Conservation (phyloP, 1,140 invertebrate genomes). For the Sminthurinus signatus region DNA sequence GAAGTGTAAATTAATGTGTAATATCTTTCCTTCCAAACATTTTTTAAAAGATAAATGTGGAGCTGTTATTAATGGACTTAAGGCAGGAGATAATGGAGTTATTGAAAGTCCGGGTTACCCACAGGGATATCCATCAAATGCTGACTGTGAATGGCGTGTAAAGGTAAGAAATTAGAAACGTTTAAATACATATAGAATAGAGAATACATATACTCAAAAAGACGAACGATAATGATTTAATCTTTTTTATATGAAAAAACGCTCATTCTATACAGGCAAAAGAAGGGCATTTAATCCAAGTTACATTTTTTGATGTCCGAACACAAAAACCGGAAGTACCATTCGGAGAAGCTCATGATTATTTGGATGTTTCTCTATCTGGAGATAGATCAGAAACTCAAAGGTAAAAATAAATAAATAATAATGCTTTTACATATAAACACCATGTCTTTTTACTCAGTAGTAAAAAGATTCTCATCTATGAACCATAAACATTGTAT, state of each 20-base stretch:
- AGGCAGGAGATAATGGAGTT: neutral
- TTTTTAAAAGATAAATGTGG: too few species aligned
- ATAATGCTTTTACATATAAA: too few species aligned
- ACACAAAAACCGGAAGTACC: neutral
- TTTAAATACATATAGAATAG: too few species aligned
- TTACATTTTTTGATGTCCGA: conserved; percentile 11
- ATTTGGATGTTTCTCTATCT: conserved; percentile 1
- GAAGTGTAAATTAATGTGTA: too few species aligned
- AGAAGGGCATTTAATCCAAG: neutral
- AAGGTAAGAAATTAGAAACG: conserved; percentile 6
- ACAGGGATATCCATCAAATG: neutral
- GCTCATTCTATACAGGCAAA: neutral
- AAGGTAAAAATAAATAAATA: conserved; percentile 11
- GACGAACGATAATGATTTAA: too few species aligned
- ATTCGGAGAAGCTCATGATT: conserved; percentile 4
- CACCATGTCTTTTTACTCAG: too few species aligned
- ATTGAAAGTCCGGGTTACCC: conserved; percentile 17
- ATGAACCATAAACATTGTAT: too few species aligned
- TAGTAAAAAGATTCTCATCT: too few species aligned
- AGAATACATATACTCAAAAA: too few species aligned
- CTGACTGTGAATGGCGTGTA: conserved; percentile 1
- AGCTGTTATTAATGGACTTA: too few species aligned
- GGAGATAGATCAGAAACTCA: conserved; percentile 4
- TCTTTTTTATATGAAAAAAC: too few species aligned
- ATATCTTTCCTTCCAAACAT: too few species aligned